Conservation (phyloP, 2,113 vertebrate species). For the Micronisus gabar region DNA sequence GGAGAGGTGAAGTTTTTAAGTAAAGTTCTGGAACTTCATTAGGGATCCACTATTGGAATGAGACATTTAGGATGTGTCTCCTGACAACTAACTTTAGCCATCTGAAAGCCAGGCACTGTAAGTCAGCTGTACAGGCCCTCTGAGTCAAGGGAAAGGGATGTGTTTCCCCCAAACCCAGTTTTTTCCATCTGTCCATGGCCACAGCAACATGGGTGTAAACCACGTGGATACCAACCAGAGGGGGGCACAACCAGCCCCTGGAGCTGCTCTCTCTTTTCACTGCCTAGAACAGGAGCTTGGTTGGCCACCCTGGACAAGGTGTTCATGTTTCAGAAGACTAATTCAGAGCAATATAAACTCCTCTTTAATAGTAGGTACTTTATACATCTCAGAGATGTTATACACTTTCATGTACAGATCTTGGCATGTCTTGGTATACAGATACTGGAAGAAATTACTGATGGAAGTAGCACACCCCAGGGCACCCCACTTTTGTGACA, state of each 20-base stretch:
- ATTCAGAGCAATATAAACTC: background rate
- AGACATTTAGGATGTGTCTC: background rate
- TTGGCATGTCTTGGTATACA: background rate
- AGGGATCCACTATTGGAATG: background rate
- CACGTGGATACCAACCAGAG: background rate
- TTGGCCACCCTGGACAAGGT: background rate
- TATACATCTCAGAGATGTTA: background rate
- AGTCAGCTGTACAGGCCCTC: background rate
- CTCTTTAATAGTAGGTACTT: background rate
- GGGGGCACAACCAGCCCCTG: background rate
- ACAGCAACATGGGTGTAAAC: background rate
- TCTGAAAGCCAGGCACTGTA: background rate
- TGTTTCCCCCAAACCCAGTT: background rate
- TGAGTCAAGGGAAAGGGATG: background rate
- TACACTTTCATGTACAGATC: background rate
- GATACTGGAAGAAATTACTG: background rate
- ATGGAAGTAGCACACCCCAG: background rate
- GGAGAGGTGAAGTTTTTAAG: background rate
- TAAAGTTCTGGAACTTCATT: background rate
- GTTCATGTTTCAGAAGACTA: background rate
- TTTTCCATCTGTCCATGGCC: background rate
- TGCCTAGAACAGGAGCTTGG: background rate
- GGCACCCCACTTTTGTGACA: background rate
- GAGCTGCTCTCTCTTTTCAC: background rate
- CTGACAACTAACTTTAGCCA: background rate